These are phyloP conservation scores for Slavum lentiscoides DNA, from an alignment of 2,888 invertebrate species.

Conservation along the genomic window DNA sequence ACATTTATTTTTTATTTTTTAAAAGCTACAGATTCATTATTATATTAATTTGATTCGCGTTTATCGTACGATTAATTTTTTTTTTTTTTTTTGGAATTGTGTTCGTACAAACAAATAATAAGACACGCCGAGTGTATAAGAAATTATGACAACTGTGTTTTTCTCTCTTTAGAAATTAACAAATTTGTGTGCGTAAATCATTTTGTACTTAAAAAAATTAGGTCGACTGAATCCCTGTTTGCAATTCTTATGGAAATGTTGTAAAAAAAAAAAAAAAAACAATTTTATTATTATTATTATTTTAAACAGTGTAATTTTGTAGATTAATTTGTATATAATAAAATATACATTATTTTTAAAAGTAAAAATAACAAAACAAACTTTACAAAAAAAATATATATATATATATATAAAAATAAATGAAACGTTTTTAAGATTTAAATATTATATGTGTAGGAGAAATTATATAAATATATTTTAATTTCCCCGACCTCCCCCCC, in stretches of 20 bases:
- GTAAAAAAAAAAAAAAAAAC: neutral
- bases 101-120: no score
- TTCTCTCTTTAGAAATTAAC: constrained; percentile 8
- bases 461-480: constrained; percentile 35
- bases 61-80: no score
- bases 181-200: neutral
- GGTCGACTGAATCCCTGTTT: constrained; percentile 50
- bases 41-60: no score
- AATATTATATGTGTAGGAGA: constrained; percentile 12
- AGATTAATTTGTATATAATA: constrained; percentile 51
- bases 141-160: neutral
- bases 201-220: constrained; percentile 50
- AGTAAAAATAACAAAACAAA: constrained; percentile 34
- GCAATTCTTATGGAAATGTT: constrained; percentile 44
- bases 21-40: no score
- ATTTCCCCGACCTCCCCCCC: constrained; percentile 4
- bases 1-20: neutral
- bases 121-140: no score
- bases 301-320: constrained; percentile 37
- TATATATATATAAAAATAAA: neutral
- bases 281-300: no score
- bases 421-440: constrained; percentile 35
- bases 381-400: constrained; percentile 9
- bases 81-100: no score
- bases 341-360: constrained; percentile 33